Base-by-base conservation (phyloP, 1,140 invertebrate species). In the Formica selysi region DNA sequence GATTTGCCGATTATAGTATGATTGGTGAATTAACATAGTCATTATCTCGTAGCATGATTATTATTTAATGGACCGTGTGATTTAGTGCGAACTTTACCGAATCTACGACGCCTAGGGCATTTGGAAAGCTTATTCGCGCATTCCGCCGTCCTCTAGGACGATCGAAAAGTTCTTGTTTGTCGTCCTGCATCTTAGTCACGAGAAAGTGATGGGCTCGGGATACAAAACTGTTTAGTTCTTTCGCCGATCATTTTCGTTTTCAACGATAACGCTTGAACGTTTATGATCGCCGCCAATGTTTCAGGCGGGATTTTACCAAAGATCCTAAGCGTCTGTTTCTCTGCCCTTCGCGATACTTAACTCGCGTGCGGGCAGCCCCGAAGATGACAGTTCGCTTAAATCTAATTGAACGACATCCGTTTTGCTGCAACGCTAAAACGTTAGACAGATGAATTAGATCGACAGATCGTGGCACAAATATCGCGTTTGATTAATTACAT, bases 11-110 rank as follows among this genome's bases (percentile, higher is more conserved):
- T 86, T 70, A 48, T 68, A 57, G 16, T 80, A 61, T 80, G 51
- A 8, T 79, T 80, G 76, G 54, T 61, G 59, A 78, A 51, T 85
- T 85, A 57, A 85, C 73, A 78, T 85, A 76, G 74, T 76, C 57
- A 74, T 54, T 84, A 76, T 51, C 32, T 78, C 80, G 44, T 85
- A 78, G 61, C 61, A 29, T 76, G 59, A 62, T 71, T 76, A 68
- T 87, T 87, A 87, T 87, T 87, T 87, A 85, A 87, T 71, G 59
- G 71, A 48, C 29, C 78, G 81, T 71, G 61, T 86, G 67, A 87
- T 87, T 51, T 87, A 80, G 59, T 22, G 10, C 83, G 65, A 86
- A 71, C 64, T 78, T 68, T 85, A 51, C 8, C 59, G 57, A 76
- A 76, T 62, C 7, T 64, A 16, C 13, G 71, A 71, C n/a, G 59